Evolutionary conservation across 2,797 vertebrate species (phyloP).

Genomic region (Lateolabrax maculatus): DNA sequence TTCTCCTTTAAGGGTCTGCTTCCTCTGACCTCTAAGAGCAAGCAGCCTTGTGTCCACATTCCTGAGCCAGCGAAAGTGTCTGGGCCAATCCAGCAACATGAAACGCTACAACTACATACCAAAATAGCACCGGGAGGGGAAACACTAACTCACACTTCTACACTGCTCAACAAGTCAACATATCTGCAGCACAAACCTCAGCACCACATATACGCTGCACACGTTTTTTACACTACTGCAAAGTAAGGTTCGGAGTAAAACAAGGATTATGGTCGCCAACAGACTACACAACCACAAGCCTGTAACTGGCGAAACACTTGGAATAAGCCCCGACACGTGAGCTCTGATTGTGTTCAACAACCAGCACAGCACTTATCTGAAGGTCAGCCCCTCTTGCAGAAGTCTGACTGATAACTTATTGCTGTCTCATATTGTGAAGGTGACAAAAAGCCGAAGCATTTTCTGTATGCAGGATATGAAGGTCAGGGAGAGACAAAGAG

Average conservation of each 20-base stretch:
- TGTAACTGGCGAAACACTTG: not conserved
- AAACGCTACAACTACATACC: constrained; percentile 68
- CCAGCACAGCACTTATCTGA: constrained; percentile 43
- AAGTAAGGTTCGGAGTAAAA: not conserved
- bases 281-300: not conserved
- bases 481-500: constrained; percentile 26
- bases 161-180: constrained; percentile 40
- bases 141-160: constrained; percentile 50
- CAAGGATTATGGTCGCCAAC: not conserved
- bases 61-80: constrained; percentile 57
- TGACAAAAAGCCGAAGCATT: constrained; percentile 36
- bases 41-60: constrained; percentile 55
- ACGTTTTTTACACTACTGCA: not conserved
- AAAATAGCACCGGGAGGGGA: constrained; percentile 61
- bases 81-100: constrained; percentile 56
- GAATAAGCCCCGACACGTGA: not conserved
- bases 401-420: constrained; percentile 35
- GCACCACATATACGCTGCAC: not conserved
- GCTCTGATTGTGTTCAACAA: not conserved
- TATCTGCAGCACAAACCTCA: constrained; percentile 29
- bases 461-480: constrained; percentile 36
- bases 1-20: constrained; percentile 63
- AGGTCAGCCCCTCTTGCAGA: constrained; percentile 52
- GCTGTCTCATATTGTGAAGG: constrained; percentile 31
- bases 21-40: constrained; percentile 59